These are phyloP conservation scores for Drosophila suzukii DNA, from an alignment of 1,140 invertebrate species.

Conservation along the genomic window DNA sequence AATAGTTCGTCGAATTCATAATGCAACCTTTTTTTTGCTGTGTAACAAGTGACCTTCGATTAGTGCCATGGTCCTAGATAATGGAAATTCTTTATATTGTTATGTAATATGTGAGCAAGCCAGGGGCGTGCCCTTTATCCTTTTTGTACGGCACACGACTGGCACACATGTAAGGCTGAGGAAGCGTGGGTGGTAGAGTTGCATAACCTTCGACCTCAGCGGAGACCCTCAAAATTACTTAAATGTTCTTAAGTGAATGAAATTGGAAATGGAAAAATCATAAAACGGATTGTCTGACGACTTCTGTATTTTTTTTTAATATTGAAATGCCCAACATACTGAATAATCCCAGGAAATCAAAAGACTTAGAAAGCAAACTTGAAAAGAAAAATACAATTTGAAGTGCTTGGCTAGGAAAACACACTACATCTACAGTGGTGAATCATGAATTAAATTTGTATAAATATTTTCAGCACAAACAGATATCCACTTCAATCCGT, in stretches of 20 bases:
- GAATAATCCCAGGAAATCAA: not conserved
- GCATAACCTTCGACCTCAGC: constrained; percentile 9
- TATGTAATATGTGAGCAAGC: constrained; percentile 11
- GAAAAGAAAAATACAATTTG: not conserved
- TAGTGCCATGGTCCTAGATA: not conserved
- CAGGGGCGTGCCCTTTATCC: constrained; percentile 19
- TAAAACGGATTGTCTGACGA: not conserved
- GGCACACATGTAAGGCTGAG: constrained; percentile 34
- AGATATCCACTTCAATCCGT: constrained; percentile 16
- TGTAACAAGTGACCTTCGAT: constrained; percentile 36
- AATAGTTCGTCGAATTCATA: not conserved
- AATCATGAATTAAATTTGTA: constrained; percentile 20
- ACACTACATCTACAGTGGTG: not conserved
- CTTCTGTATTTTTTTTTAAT: not conserved
- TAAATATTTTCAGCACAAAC: constrained; percentile 33
- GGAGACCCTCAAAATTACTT: not conserved
- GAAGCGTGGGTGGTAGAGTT: constrained; percentile 11
- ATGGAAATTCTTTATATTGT: constrained; percentile 4
- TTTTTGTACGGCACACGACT: constrained; percentile 50
- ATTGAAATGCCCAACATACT: not conserved
- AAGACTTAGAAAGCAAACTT: constrained; percentile 18
- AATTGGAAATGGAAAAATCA: not conserved
- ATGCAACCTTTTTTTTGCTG: not conserved
- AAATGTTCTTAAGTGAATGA: constrained; percentile 6
- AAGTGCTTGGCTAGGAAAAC: not conserved